Percentiles rank a stretch among this genome's conserved stretches.
Evolutionary conservation across 2,797 vertebrate species (phyloP).

Genomic region (Astyanax mexicanus): DNA sequence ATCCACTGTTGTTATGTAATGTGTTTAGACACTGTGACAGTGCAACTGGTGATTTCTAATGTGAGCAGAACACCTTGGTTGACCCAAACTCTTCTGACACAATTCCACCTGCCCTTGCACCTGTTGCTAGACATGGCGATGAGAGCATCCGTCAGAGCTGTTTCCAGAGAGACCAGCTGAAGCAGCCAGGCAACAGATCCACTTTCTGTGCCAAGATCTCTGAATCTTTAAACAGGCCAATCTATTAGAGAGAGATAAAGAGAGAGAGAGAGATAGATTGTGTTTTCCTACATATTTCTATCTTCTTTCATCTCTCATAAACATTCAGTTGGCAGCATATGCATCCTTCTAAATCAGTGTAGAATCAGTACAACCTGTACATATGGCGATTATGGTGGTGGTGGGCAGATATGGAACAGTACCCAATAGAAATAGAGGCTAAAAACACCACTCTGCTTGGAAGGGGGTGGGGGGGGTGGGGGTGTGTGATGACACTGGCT

Average conservation of each 20-base stretch:
- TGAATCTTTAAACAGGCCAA: constrained; percentile 28
- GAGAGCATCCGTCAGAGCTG: not conserved
- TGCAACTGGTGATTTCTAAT: not conserved
- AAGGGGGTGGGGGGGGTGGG: too few relatives aligned
- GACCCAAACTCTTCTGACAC: not conserved
- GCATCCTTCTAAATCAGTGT: not conserved
- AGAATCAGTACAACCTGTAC: not conserved
- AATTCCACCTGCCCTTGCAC: not conserved
- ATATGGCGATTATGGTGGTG: too few relatives aligned
- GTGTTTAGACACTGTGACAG: not conserved
- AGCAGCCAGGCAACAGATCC: constrained; percentile 26
- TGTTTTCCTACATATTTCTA: not conserved
- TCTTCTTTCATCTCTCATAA: constrained; percentile 9
- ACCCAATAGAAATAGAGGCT: constrained; percentile 10
- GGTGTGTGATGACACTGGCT: constrained; percentile 17
- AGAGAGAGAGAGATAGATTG: not conserved
- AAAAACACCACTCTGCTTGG: not conserved
- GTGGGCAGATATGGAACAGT: not conserved
- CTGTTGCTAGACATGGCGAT: not conserved
- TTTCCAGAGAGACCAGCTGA: constrained; percentile 25
- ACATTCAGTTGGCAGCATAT: constrained; percentile 1
- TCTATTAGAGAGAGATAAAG: not conserved
- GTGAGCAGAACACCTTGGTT: not conserved
- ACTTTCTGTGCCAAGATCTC: constrained; percentile 7
- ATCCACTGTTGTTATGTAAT: too few relatives aligned